Evolutionary conservation across 1,140 invertebrate genomes (phyloP).

Genomic region (Heliconius hewitsoni): DNA sequence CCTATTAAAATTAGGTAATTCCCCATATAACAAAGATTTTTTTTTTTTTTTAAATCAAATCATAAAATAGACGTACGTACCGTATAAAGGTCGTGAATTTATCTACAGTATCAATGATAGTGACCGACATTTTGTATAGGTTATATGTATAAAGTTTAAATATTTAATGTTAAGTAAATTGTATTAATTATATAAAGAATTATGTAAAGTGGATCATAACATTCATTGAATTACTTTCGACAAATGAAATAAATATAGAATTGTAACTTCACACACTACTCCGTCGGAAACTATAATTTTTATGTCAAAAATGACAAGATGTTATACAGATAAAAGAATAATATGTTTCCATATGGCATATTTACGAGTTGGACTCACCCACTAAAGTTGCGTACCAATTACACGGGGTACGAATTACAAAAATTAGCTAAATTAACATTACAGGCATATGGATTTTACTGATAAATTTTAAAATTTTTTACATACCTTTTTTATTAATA

Average conservation of each 20-base stretch:
- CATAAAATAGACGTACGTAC: constrained; percentile 36
- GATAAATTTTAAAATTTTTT: no score
- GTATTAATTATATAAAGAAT: not conserved
- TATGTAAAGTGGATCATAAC: not conserved
- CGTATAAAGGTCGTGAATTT: constrained; percentile 64
- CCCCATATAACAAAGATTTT: no score
- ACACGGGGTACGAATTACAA: no score
- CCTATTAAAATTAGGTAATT: no score
- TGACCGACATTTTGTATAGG: constrained; percentile 62
- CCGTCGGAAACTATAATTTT: not conserved
- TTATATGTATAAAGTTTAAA: constrained; percentile 38
- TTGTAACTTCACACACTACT: not conserved
- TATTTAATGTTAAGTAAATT: not conserved
- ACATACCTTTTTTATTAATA: no score
- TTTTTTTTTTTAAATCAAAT: not conserved
- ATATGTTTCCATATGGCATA: no score
- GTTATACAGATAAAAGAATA: not conserved
- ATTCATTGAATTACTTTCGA: not conserved
- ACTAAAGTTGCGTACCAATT: no score
- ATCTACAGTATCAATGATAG: constrained; percentile 55
- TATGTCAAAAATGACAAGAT: not conserved
- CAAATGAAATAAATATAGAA: not conserved
- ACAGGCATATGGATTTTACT: no score
- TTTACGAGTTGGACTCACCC: no score
- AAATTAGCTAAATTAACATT: no score